A percentile compares a stretch with the other conserved stretches of the same genome.
Conservation (phyloP, 2,888 invertebrate species). For the Watsonalla cultraria region DNA sequence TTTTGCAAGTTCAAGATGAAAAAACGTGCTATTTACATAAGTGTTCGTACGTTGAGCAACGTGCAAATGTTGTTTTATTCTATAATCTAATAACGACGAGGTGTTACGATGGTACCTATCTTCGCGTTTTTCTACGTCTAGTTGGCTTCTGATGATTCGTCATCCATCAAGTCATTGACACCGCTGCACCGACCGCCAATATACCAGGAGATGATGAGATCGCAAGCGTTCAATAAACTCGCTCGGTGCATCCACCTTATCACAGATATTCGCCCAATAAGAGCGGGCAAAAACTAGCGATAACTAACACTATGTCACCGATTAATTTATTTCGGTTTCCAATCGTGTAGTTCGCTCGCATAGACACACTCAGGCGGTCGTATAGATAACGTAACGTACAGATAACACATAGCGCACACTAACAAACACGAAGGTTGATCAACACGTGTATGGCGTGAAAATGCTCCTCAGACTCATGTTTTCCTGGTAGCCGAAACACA, state of each 20-base stretch:
- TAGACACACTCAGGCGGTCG: neutral
- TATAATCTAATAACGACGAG: neutral
- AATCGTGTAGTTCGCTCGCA: neutral
- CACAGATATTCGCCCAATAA: constrained; percentile 19
- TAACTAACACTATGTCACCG: neutral
- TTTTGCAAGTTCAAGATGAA: neutral
- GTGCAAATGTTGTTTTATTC: neutral
- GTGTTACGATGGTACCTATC: constrained; percentile 13
- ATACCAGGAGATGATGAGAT: constrained; percentile 68
- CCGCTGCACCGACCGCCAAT: constrained; percentile 57
- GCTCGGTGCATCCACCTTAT: constrained; percentile 64
- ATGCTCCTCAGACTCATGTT: constrained; percentile 38
- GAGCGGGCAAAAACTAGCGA: neutral
- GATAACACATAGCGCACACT: constrained; percentile 44
- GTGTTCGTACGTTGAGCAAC: neutral
- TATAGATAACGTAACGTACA: constrained; percentile 11
- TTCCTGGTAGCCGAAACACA: constrained; percentile 63
- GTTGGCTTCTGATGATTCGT: constrained; percentile 45
- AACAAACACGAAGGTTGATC: constrained; percentile 21
- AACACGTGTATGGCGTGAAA: constrained; percentile 29
- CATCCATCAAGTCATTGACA: constrained; percentile 74
- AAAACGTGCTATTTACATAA: neutral
- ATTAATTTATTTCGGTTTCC: neutral
- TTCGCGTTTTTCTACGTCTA: constrained; percentile 21
- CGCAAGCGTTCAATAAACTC: constrained; percentile 64